Evolutionary conservation across 2,113 vertebrate genomes (phyloP), one percentile per base, ranked within the genome.

Genomic region (Campylorhamphus procurvoides): DNA sequence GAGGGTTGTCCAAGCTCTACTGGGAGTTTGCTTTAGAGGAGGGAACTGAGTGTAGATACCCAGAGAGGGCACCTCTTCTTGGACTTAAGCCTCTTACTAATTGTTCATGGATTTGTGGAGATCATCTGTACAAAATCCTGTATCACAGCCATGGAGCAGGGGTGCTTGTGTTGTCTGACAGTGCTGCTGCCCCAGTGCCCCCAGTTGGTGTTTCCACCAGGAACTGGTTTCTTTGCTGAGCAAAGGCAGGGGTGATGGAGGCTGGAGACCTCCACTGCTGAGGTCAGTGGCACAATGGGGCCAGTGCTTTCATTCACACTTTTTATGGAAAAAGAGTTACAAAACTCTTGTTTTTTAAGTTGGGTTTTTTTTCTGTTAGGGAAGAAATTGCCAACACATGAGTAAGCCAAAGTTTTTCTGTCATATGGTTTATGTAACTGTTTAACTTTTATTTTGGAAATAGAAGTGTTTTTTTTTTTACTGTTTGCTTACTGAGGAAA

Each of bases 401-500:
- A 85, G 39, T 75, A 89, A 91, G 69, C 69, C 74, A 79, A 46
- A 78, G 39, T 49, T 72, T 59, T 95, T 85, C 53, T 87, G 78
- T 95, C 87, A 46, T 91, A 89, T 76, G 92, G 74, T 82, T 97
- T 94, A 82, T 83, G 78, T 87, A 90, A 91, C 62, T 84, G 39
- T 63, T 81, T 59, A 78, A 79, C 44, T 92, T 93, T 53, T 89
- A 82, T 75, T 96, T 87, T 90, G 66, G 90, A 96, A 96, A 82
- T 67, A 82, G 27, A 75, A 52, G 24, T 55, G 42, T 71, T 10
- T 63, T 59, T 74, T 55, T 69, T 49, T 49, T 37, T 68, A 6
- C 68, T 94, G 19, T 79, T 94, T 91, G 78, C 87, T 93, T 93
- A 64, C 77, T 89, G 80, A 91, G 66, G 62, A 95, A 94, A 93